A percentile compares a stretch with the other conserved stretches of the same genome.
Evolutionary conservation across 2,888 invertebrate genomes (phyloP).

Genomic region (Athalia rosae): DNA sequence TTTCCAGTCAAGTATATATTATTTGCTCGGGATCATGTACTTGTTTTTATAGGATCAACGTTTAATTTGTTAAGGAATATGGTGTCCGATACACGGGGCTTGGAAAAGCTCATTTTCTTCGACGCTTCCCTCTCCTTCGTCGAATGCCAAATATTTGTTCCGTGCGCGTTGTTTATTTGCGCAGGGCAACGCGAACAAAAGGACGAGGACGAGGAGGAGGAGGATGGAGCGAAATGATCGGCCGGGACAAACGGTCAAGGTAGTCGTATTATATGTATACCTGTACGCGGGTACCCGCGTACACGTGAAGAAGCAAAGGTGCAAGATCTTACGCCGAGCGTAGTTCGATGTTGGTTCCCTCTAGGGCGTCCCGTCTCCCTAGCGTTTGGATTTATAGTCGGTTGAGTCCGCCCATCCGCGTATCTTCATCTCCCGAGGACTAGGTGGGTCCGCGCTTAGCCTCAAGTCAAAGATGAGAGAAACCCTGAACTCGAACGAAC

Average conservation of each 20-base stretch:
- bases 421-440: slow-evolving; percentile 70
- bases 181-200: no score
- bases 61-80: slow-evolving; percentile 48
- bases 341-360: slow-evolving; percentile 25
- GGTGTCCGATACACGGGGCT: background rate
- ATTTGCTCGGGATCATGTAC: slow-evolving; percentile 63
- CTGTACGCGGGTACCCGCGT: no score
- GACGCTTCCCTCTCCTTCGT: no score
- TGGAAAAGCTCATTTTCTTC: background rate
- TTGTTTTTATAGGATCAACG: slow-evolving; percentile 57
- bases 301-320: slow-evolving; percentile 3
- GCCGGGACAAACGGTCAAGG: background rate
- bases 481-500: slow-evolving; percentile 16
- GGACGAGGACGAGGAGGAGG: no score
- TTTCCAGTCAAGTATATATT: slow-evolving; percentile 52
- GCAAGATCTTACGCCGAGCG: slow-evolving; percentile 41
- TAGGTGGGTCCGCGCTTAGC: slow-evolving; percentile 50
- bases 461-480: slow-evolving; percentile 45
- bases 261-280: no score
- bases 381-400: slow-evolving; percentile 67
- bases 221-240: no score
- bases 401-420: slow-evolving; percentile 64
- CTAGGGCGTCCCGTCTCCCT: slow-evolving; percentile 55
- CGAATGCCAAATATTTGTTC: no score
- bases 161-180: no score